A percentile compares a stretch with the other conserved stretches of the same genome.
phyloP scores from a whole-genome alignment of 2,113 vertebrate genomes.

The Copsychus sechellarum region DNA sequence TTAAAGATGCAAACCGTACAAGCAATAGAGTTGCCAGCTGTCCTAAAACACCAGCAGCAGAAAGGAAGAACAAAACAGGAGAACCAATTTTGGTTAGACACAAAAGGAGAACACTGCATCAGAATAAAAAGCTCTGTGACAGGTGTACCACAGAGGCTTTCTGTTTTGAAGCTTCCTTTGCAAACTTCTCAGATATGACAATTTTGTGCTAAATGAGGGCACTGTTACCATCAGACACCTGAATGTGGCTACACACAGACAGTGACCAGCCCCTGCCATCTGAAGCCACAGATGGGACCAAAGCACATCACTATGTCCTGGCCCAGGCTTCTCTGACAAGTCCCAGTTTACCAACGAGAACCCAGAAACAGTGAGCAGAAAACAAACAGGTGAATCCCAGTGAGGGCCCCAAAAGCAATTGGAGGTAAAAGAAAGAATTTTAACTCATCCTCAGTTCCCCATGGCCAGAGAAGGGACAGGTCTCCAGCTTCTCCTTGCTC shows the following conservation, averaged over 20 bases:
- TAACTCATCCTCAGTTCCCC: neutral
- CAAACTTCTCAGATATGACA: neutral
- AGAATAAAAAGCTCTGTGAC: neutral
- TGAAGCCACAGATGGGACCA: neutral
- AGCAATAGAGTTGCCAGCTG: neutral
- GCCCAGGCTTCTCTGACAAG: neutral
- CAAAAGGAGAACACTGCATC: neutral
- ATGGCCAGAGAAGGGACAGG: too few species aligned
- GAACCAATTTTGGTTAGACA: neutral
- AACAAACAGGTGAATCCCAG: neutral
- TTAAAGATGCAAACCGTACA: neutral
- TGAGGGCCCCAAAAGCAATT: fast-evolving
- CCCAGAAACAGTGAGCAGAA: neutral
- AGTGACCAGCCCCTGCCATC: neutral
- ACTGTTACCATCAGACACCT: neutral
- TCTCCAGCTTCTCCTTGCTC: neutral
- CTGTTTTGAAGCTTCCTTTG: neutral
- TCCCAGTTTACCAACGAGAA: neutral
- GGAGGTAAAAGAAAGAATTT: neutral
- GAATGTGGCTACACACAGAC: fast-evolving
- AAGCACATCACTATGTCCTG: fast-evolving
- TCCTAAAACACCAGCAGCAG: neutral
- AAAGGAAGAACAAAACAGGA: neutral
- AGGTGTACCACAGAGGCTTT: neutral
- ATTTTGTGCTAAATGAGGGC: neutral